Conservation (phyloP, 2,888 invertebrate genomes). For the Drosophila lacicola region DNA sequence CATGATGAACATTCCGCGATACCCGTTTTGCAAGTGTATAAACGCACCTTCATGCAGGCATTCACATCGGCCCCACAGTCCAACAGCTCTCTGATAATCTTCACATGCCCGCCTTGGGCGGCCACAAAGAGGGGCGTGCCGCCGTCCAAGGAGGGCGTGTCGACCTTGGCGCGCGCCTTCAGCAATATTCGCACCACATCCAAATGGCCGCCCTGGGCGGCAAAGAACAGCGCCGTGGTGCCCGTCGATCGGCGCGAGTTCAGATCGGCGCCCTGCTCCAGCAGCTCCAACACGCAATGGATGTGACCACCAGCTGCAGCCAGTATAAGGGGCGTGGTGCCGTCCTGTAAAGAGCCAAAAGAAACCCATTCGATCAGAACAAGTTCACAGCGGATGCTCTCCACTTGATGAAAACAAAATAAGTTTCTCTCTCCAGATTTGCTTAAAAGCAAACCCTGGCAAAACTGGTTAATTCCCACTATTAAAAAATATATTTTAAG, state of each 20-base stretch:
- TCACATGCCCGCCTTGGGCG: conserved; percentile 95
- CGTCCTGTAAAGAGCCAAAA: conserved; percentile 89
- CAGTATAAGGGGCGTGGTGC: conserved; percentile 96
- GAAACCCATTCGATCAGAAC: not conserved
- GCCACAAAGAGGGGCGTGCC: conserved; percentile 96
- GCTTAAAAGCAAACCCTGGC: too few species aligned
- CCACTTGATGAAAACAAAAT: too few species aligned
- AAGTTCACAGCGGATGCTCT: not conserved
- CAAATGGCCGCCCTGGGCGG: conserved; percentile 95
- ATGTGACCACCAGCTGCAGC: conserved; percentile 96
- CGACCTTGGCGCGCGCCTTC: conserved; percentile 91
- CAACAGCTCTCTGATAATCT: conserved; percentile 93
- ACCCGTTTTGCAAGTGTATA: too few species aligned
- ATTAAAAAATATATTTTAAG: too few species aligned
- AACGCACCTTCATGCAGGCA: conserved; percentile 91
- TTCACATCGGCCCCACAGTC: conserved; percentile 93
- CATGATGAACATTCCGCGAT: too few species aligned
- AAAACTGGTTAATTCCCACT: too few species aligned
- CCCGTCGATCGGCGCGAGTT: conserved; percentile 95
- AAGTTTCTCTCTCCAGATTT: too few species aligned
- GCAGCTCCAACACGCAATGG: conserved; percentile 92
- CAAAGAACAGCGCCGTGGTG: conserved; percentile 96
- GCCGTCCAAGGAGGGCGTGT: conserved; percentile 94
- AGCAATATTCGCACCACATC: conserved; percentile 92
- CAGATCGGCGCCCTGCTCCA: conserved; percentile 96